Evolutionary conservation across 2,113 vertebrate genomes (phyloP).

Genomic region (Nerophis ophidion): DNA sequence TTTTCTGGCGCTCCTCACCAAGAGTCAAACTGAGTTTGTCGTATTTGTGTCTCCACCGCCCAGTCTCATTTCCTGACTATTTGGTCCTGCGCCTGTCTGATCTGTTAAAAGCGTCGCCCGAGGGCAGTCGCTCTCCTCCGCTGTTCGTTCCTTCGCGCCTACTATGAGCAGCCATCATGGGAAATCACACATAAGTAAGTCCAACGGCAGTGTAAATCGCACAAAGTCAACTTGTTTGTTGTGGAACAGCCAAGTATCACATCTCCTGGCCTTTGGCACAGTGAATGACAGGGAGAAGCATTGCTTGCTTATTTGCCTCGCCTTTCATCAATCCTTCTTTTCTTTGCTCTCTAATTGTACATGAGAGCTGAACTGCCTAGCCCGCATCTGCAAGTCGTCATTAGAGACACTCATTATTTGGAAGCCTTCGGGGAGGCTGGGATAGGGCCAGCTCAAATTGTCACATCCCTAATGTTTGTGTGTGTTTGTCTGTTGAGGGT

Average conservation of each 20-base stretch:
- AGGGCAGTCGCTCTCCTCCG: slow-evolving; percentile 15
- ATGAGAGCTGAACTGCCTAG: slow-evolving; percentile 58
- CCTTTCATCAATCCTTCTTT: slow-evolving; percentile 39
- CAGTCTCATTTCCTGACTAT: slow-evolving; percentile 63
- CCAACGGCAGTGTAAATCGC: not conserved
- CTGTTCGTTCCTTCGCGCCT: slow-evolving; percentile 24
- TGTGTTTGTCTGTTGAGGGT: slow-evolving; percentile 30
- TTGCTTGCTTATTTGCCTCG: slow-evolving; percentile 39
- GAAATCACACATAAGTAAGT: not conserved
- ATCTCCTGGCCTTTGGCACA: slow-evolving; percentile 19
- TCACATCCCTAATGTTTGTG: slow-evolving; percentile 34
- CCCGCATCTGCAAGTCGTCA: slow-evolving; percentile 71
- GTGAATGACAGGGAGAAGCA: slow-evolving; percentile 56
- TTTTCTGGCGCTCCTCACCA: not conserved
- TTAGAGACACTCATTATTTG: slow-evolving; percentile 68
- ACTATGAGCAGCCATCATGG: not conserved
- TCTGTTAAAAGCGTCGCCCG: slow-evolving; percentile 59
- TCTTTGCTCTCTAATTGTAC: slow-evolving; percentile 65
- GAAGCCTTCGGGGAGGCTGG: slow-evolving; percentile 44
- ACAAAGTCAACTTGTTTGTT: slow-evolving; percentile 42
- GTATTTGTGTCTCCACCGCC: slow-evolving; percentile 31
- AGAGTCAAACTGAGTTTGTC: slow-evolving; percentile 33
- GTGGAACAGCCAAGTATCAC: slow-evolving; percentile 41
- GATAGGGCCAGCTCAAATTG: slow-evolving; percentile 60
- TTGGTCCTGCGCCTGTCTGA: slow-evolving; percentile 47